Conservation (phyloP, 2,113 vertebrate genomes). For the Camelus dromedarius region DNA sequence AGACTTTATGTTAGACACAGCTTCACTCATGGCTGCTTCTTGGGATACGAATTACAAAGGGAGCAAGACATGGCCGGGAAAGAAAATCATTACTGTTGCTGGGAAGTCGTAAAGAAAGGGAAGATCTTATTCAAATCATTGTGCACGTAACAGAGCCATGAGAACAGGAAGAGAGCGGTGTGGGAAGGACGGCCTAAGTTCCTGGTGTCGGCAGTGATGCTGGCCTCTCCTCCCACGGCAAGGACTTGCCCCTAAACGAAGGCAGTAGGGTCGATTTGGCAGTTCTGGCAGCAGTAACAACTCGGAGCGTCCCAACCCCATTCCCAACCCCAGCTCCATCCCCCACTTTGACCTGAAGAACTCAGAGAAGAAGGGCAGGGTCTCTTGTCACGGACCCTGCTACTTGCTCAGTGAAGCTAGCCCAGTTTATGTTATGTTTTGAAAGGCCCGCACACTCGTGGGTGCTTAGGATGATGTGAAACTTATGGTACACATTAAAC, state of each 20-base stretch:
- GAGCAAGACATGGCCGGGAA: not conserved
- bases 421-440: conserved; percentile 92
- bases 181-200: not conserved
- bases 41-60: not conserved
- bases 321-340: not conserved
- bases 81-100: not conserved
- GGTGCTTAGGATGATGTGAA: conserved; percentile 93
- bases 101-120: not conserved
- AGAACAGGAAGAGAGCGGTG: not conserved
- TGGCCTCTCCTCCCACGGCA: not conserved
- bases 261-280: not conserved
- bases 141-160: not conserved
- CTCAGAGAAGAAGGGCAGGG: not conserved
- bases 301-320: not conserved
- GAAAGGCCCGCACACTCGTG: conserved; percentile 93
- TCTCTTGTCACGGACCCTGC: conserved; percentile 86
- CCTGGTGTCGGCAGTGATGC: not conserved
- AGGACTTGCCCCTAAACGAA: not conserved
- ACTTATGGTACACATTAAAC: conserved; percentile 92
- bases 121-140: not conserved
- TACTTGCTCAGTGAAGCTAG: conserved; percentile 93
- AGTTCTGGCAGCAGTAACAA: not conserved
- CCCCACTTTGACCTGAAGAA: not conserved
- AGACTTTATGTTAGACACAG: not conserved
- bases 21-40: not conserved